Conservation (phyloP, 2,797 vertebrate species). For the Fratercula arctica region DNA sequence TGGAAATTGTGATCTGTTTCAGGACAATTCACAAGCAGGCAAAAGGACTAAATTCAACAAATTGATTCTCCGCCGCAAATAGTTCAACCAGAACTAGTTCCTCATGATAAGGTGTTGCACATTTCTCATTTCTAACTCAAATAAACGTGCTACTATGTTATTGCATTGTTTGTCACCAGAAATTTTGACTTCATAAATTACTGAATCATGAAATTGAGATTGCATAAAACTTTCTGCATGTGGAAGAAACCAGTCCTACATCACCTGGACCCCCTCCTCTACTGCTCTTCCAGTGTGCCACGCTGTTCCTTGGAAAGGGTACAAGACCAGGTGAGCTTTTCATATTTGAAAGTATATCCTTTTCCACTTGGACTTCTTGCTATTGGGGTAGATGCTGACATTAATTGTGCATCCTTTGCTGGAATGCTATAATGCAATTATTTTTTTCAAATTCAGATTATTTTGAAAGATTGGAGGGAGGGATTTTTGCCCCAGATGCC, state of each 20-base stretch:
- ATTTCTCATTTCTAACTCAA: constrained; percentile 4
- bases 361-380: neutral
- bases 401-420: neutral
- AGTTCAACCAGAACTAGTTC: constrained; percentile 7
- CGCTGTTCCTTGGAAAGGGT: neutral
- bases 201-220: neutral
- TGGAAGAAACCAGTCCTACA: neutral
- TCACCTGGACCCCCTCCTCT: neutral
- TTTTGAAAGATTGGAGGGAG: neutral
- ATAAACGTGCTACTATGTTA: neutral
- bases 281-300: neutral
- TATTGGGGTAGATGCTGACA: neutral
- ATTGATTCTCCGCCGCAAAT: neutral
- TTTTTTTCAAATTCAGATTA: neutral
- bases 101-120: neutral
- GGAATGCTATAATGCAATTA: neutral
- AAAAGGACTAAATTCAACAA: constrained; percentile 18
- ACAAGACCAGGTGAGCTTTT: neutral
- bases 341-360: neutral
- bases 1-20: constrained; percentile 15
- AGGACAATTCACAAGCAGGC: neutral
- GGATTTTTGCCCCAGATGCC: neutral
- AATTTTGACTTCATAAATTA: neutral
- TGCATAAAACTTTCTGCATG: neutral
- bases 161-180: constrained; percentile 6